Conservation (phyloP, 2,113 vertebrate genomes). For the Prinia subflava region DNA sequence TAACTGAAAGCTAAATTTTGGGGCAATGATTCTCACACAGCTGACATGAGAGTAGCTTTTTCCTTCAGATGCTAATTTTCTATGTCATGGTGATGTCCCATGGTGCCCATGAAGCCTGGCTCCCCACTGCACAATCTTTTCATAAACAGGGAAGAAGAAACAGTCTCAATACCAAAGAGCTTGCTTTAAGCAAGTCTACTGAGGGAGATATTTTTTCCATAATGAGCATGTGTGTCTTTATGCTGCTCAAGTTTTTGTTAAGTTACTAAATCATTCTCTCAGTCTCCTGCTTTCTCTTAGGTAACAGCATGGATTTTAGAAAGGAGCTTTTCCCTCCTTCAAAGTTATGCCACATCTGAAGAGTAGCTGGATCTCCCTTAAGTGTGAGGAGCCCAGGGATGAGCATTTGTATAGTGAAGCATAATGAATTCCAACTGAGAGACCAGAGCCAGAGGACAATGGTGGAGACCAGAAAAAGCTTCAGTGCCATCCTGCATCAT, state of each 20-base stretch:
- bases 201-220: neutral
- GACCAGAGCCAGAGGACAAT: neutral
- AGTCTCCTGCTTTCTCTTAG: neutral
- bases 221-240: neutral
- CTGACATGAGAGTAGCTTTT: neutral
- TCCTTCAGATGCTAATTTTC: slow-evolving; percentile 20
- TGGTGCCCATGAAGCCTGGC: neutral
- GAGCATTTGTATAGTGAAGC: neutral
- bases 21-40: neutral
- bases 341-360: neutral
- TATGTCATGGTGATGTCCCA: neutral
- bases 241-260: neutral
- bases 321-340: neutral
- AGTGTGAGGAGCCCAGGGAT: neutral
- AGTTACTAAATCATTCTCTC: neutral
- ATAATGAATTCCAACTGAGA: neutral
- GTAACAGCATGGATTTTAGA: neutral
- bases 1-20: neutral
- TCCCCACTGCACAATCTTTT: neutral
- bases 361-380: neutral
- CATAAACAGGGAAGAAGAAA: neutral
- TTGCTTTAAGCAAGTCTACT: neutral
- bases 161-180: neutral
- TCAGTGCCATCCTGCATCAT: neutral
- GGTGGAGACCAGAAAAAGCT: neutral